Base-by-base conservation (phyloP, 2,113 vertebrate species). In the Sprattus sprattus region DNA sequence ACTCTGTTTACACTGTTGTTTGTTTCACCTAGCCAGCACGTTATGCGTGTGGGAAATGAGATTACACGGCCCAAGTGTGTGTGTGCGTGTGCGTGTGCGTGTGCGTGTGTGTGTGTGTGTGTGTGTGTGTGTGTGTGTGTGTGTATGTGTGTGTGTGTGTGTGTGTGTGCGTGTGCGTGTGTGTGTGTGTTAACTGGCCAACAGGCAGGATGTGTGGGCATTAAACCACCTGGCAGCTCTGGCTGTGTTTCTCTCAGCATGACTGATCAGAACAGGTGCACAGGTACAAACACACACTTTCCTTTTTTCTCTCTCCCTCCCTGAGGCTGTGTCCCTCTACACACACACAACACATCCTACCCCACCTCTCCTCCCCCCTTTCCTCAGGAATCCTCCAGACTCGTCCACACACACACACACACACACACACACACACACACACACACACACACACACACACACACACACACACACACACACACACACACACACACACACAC, bases 181-280 rank as follows among this genome's bases (percentile, higher is more conserved):
- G 84, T 81, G 81, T 91, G 93, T 92, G 89, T 89, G 93, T 92
- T 92, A 93, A 94, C 95, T 91, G 94, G 95, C 91, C 95, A 93
- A 91, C 91, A 18, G 54, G 60, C 91, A 4, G 93, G 93, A 89
- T 93, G 95, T 94, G 89, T 91, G 93, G 85, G 93, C 95, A 96
- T 97, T 94, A 96, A 94, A 93, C 94, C 96, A 97, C 96, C 96
- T 97, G 96, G 95, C 94, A 88, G 89, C 90, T 92, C 94, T 95
- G 95, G 95, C 95, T 93, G 0, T 91, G 91, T 25, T 44, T 81
- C 89, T 81, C 83, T 89, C 86, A 90, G 91, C 0, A 92, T 96
- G 96, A 97, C 91, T 93, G 93, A 94, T 92, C 90, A 89, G 89
- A 96, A 95, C 97, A 98, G 96, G 96, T 98, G 97, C 91, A 94